Percentiles rank a stretch among this genome's conserved stretches.
Conservation (phyloP, 2,888 invertebrate species). For the Pachymerium ferrugineum region DNA sequence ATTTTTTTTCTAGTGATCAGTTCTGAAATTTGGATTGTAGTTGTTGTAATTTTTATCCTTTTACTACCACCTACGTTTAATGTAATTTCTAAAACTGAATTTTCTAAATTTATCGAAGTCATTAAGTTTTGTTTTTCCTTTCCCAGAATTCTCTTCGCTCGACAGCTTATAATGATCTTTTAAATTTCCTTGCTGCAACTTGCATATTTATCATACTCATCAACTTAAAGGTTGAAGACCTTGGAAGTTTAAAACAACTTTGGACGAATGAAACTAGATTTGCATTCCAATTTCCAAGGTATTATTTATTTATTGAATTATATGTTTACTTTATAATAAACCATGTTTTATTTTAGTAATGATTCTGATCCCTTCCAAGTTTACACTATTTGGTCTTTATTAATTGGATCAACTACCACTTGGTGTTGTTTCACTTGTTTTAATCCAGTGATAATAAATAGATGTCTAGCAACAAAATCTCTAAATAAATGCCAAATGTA, state of each 20-base stretch:
- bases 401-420: not conserved
- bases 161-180: not conserved
- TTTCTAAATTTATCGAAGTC: not conserved
- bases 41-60: not conserved
- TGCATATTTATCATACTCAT: not conserved
- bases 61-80: not conserved
- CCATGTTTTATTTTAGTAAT: not conserved
- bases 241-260: not conserved
- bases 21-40: not conserved
- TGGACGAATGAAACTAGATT: not conserved
- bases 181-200: not conserved
- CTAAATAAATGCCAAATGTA: not conserved
- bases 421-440: not conserved
- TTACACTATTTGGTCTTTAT: not conserved
- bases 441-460: not conserved
- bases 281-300: not conserved
- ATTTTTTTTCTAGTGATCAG: not conserved
- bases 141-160: not conserved
- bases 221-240: not conserved
- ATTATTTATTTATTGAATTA: not conserved
- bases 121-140: not conserved
- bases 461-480: not conserved
- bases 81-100: not conserved
- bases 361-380: not conserved
- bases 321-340: not conserved